Evolutionary conservation across 2,888 invertebrate genomes (phyloP), one percentile per base, ranked within the genome.

Genomic region (Drosophila meridionalis): DNA sequence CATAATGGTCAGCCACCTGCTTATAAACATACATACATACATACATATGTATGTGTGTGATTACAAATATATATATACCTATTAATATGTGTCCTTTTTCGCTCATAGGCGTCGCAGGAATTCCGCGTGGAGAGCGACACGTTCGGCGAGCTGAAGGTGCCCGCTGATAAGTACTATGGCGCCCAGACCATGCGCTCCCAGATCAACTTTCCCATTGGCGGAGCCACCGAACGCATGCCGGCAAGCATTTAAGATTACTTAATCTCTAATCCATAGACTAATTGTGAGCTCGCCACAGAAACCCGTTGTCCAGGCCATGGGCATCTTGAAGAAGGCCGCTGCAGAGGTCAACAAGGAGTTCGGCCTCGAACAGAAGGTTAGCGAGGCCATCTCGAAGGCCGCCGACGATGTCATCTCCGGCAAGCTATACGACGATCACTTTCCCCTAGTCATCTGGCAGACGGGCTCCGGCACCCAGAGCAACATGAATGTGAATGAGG

Each of bases 401-500:
- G 97, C 98, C 34, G 98, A 99, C 92, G 98, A 98, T 92, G 98
- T 99, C 5, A 98, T 99, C 82, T 96, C 96, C 64, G 99, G 99
- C 63, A 96, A 98, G 93, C 94, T 99, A 59, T 97, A 98, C 93
- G 96, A 97, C 78, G 98, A 98, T 47, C 99, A 99, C 93, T 99
- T 99, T 92, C 99, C 99, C 0, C 94, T 99, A 58, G 98, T 99
- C 76, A 98, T 99, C 92, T 99, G 99, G 99, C 99, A 99, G 94
- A 99, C 99, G 0, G 99, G 99, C 6, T 99, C 99, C 38, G 99
- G 99, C 34, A 99, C 99, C 0, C 99, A 99, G 94, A 96, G 97
- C 68, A 99, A 99, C 94, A 99, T 99, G 99, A 99, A 99, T 93
- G 97, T 98, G 3, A 99, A 99, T 93, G 99, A 99, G 95, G 96